A percentile compares a stretch with the other conserved stretches of the same genome.
These are phyloP conservation scores for human (Homo sapiens) DNA, from an alignment of 2,113 vertebrate species.

Conservation along the genomic window GRCh38 chr16:73482001-73482500, in stretches of 20 bases:
- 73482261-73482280: not conserved
- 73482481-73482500: not conserved
- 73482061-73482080: not conserved
- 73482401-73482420: not conserved
- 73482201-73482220: fast-evolving
- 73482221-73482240: not conserved
- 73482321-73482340: not conserved
- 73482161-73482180: not conserved
- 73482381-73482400: not conserved
- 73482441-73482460: not conserved
- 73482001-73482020: not conserved
- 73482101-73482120: not conserved
- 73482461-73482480: not conserved
- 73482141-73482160: not conserved
- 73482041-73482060: not conserved
- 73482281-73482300: not conserved
- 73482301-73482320: not conserved
- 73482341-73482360: not conserved
- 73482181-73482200: fast-evolving
- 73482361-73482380: not conserved
- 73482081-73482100: not conserved
- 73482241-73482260: not conserved
- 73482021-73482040: not conserved
- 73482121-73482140: not conserved
- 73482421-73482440: constrained; percentile 9